Evolutionary conservation across 2,888 invertebrate species (phyloP).

Genomic region (Campoplex nolae): DNA sequence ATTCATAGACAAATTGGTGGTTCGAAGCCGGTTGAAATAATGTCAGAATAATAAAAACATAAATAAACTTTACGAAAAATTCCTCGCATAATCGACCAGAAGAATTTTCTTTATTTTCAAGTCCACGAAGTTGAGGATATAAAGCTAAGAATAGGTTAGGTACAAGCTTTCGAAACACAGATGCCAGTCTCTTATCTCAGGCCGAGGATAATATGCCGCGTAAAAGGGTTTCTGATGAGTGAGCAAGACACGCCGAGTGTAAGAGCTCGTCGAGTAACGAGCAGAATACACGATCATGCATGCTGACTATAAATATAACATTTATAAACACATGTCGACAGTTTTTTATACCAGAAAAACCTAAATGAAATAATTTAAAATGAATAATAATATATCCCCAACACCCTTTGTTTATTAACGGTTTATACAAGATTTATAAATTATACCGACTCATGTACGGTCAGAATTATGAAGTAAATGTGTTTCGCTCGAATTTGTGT

Average conservation of each 20-base stretch:
- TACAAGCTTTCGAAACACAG: slow-evolving; percentile 46
- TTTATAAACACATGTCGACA: slow-evolving; percentile 9
- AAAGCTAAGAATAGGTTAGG: slow-evolving; percentile 51
- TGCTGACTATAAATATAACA: not conserved
- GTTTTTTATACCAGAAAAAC: not conserved
- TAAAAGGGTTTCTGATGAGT: slow-evolving; percentile 56
- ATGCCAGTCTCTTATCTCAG: slow-evolving; percentile 62
- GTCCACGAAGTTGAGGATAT: slow-evolving; percentile 16
- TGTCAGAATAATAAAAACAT: not conserved
- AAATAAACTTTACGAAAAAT: slow-evolving; percentile 5
- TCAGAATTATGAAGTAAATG: not conserved
- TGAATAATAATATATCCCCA: not conserved
- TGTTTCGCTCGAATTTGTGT: not conserved
- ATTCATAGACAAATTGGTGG: too few relatives aligned
- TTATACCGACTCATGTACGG: not conserved
- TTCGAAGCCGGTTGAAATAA: not conserved
- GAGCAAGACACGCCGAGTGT: slow-evolving; percentile 40
- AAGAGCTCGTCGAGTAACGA: not conserved
- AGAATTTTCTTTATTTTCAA: slow-evolving; percentile 8
- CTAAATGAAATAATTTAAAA: not conserved
- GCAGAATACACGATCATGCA: not conserved
- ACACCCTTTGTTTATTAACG: not conserved
- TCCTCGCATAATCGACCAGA: slow-evolving; percentile 25
- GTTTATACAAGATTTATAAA: not conserved
- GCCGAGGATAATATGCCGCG: slow-evolving; percentile 45